phyloP scores from a whole-genome alignment of 2,888 invertebrate species.

The Dryadula phaetusa region DNA sequence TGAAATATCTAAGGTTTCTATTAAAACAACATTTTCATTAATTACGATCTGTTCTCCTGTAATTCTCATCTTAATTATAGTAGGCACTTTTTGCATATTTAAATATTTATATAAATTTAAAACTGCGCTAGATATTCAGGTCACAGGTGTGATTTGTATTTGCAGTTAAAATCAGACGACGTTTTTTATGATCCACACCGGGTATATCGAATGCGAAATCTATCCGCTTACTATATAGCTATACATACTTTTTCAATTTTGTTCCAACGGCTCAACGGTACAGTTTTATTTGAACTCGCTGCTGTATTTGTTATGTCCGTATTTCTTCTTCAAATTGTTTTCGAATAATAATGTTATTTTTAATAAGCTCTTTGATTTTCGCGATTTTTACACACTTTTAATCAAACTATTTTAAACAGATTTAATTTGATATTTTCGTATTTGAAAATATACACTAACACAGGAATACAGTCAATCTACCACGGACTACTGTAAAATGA shows the following conservation, averaged over 20 bases:
- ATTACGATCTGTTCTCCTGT: no score
- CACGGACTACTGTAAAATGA: no score
- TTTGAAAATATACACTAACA: no score
- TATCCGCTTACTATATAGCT: not conserved
- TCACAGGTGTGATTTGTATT: slow-evolving; percentile 19
- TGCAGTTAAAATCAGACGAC: not conserved
- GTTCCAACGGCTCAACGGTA: not conserved
- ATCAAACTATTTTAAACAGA: no score
- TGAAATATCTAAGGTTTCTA: no score
- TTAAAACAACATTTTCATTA: no score
- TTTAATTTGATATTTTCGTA: no score
- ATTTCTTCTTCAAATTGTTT: slow-evolving; percentile 10
- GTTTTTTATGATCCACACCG: not conserved
- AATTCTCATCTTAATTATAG: no score
- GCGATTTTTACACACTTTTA: no score
- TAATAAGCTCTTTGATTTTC: no score
- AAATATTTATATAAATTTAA: not conserved
- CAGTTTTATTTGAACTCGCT: not conserved
- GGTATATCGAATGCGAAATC: slow-evolving; percentile 1
- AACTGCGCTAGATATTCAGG: slow-evolving; percentile 1
- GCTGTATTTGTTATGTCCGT: slow-evolving; percentile 14
- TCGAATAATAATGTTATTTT: not conserved
- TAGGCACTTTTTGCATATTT: not conserved
- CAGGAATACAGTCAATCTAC: no score
- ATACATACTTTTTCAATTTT: slow-evolving; percentile 9